Evolutionary conservation across 2,888 invertebrate genomes (phyloP).

Genomic region (Falcaria lacertinaria): DNA sequence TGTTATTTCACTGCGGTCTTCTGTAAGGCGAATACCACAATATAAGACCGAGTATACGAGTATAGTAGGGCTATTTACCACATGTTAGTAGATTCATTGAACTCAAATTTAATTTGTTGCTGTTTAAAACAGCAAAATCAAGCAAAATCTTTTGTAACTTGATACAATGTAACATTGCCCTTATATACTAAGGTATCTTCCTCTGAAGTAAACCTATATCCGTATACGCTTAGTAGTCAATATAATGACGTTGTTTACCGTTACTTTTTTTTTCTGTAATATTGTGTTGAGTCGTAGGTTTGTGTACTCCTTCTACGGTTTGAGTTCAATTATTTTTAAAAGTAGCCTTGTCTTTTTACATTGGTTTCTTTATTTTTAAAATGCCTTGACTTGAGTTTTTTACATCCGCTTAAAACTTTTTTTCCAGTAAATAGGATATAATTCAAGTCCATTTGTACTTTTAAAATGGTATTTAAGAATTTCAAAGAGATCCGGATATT

Average conservation of each 20-base stretch:
- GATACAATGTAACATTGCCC: neutral
- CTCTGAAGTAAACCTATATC: neutral
- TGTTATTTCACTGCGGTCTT: no score
- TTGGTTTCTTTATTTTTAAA: neutral
- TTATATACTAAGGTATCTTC: neutral
- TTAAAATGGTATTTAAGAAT: no score
- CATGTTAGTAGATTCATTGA: no score
- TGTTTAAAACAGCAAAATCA: no score
- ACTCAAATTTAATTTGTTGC: no score
- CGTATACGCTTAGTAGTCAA: neutral
- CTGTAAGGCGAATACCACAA: no score
- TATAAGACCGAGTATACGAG: no score
- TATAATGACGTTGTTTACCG: neutral
- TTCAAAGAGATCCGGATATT: no score
- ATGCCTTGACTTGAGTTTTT: neutral
- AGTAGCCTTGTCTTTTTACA: neutral
- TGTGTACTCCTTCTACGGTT: neutral
- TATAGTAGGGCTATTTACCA: no score
- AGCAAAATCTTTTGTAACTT: neutral
- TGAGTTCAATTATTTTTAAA: neutral
- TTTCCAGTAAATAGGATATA: neutral
- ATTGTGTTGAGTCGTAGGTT: no score
- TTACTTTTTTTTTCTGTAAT: neutral
- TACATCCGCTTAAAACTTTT: neutral
- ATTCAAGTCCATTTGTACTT: neutral